Conservation (phyloP, 2,797 vertebrate genomes). For the Myotis findleyi region DNA sequence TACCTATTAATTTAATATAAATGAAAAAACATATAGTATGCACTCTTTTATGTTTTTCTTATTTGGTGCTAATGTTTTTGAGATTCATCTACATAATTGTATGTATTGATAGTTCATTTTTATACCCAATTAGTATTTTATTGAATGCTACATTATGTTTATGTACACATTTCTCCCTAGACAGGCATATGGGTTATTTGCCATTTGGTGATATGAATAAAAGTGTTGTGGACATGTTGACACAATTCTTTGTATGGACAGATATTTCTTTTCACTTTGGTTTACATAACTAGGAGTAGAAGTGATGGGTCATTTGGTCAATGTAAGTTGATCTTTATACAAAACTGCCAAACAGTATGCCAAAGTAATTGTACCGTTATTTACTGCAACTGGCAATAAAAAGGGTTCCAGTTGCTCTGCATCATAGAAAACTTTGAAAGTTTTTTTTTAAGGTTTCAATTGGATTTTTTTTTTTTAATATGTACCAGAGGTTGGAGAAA, state of each 20-base stretch:
- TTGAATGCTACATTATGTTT: conserved; percentile 14
- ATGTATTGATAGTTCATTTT: not conserved
- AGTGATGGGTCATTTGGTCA: not conserved
- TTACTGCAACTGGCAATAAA: not conserved
- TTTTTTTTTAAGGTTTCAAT: conserved; percentile 33
- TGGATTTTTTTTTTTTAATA: not conserved
- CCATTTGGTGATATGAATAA: conserved; percentile 48
- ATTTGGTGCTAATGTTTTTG: not conserved
- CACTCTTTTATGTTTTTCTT: not conserved
- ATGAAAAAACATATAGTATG: not conserved
- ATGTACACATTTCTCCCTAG: conserved; percentile 32
- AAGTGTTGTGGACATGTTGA: conserved; percentile 6
- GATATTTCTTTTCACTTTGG: conserved; percentile 53
- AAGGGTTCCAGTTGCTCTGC: not conserved
- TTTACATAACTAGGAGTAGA: not conserved
- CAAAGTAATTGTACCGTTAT: not conserved
- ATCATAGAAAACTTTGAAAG: not conserved
- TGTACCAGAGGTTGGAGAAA: not conserved
- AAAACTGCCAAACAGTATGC: not conserved
- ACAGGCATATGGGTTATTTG: not conserved
- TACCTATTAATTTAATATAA: not conserved
- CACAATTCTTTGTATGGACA: not conserved
- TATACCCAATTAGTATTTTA: not conserved
- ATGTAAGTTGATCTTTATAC: conserved; percentile 19
- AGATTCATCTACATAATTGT: not conserved